A percentile compares a stretch with the other conserved stretches of the same genome.
Evolutionary conservation across 2,113 vertebrate genomes (phyloP).

Genomic region (Aramus guarauna): DNA sequence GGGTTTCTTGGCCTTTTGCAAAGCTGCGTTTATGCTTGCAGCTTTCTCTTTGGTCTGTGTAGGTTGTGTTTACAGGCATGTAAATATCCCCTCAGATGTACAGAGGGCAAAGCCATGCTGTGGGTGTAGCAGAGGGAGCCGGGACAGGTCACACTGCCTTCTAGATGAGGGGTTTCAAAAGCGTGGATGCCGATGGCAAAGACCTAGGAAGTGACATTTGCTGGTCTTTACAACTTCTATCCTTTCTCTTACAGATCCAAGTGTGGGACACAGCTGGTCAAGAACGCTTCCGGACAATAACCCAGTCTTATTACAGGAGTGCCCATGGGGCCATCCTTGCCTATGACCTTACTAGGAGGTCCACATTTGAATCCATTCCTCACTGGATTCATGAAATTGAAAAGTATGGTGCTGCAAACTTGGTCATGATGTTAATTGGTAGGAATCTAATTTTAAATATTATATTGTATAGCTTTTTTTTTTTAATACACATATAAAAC

Average conservation of each 20-base stretch:
- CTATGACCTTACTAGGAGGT: slow-evolving; percentile 89
- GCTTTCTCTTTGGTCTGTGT: not conserved
- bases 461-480: not conserved
- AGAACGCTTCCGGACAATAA: slow-evolving; percentile 97
- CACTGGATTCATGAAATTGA: slow-evolving; percentile 94
- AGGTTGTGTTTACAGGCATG: not conserved
- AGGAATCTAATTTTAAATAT: slow-evolving; percentile 41
- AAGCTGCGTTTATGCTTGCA: not conserved
- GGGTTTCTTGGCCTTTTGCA: not conserved
- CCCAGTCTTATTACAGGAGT: slow-evolving; percentile 97
- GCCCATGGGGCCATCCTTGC: slow-evolving; percentile 94
- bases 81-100: not conserved
- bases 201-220: not conserved
- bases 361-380: slow-evolving; percentile 87
- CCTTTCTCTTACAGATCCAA: slow-evolving; percentile 82
- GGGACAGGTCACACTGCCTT: not conserved
- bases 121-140: not conserved
- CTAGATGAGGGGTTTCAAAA: not conserved
- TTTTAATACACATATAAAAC: not conserved
- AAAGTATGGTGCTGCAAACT: slow-evolving; percentile 86
- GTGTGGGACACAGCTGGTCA: slow-evolving; percentile 98
- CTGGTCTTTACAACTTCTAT: not conserved
- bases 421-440: slow-evolving; percentile 92
- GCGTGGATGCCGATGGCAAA: not conserved
- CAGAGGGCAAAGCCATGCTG: not conserved